These are phyloP conservation scores for Pica pica DNA, from an alignment of 2,113 vertebrate genomes.

Conservation along the genomic window DNA sequence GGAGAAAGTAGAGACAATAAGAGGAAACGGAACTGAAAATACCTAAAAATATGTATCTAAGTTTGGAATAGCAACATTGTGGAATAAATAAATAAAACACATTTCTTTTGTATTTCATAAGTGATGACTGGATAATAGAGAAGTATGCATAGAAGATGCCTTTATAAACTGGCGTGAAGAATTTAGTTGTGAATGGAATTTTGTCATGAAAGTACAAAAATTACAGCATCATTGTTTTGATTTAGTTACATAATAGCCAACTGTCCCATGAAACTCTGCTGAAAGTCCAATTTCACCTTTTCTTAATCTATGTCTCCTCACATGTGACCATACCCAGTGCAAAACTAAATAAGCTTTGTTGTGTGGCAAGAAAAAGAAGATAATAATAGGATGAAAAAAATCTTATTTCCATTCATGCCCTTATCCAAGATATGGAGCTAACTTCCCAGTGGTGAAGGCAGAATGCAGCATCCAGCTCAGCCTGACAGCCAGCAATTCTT, in stretches of 20 bases:
- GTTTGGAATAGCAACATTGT: background rate
- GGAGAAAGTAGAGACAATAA: background rate
- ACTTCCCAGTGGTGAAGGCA: background rate
- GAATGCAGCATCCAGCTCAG: background rate
- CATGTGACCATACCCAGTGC: background rate
- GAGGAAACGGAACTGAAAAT: background rate
- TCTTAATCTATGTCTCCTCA: background rate
- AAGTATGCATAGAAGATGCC: background rate
- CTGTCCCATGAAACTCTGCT: background rate
- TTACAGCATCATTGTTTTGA: background rate
- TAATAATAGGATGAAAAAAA: background rate
- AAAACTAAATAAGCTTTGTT: background rate
- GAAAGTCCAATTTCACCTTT: background rate
- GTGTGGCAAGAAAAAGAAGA: background rate
- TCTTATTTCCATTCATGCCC: background rate
- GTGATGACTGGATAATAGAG: background rate
- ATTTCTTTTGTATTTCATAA: background rate
- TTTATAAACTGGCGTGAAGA: background rate
- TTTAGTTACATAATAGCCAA: background rate
- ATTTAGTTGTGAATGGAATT: background rate
- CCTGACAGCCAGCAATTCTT: background rate
- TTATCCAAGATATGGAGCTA: background rate
- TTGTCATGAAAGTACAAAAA: background rate
- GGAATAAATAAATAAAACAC: background rate
- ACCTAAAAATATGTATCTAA: background rate